Base-by-base conservation (phyloP, 2,797 vertebrate genomes). In the Eutrigla gurnardus region DNA sequence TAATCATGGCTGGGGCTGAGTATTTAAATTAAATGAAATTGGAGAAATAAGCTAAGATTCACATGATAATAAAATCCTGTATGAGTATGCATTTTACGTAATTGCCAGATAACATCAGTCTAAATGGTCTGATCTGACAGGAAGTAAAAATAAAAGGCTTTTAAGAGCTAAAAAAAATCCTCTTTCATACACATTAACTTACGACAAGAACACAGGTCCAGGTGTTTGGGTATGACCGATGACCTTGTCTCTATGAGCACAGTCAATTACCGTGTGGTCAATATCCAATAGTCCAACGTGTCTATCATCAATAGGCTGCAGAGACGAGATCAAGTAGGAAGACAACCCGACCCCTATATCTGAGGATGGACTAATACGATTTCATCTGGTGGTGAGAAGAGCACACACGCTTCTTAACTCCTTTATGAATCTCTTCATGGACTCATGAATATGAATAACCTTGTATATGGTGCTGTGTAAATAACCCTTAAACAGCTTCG, bases 261-360 rank as follows among this genome's bases (percentile, higher is more conserved):
- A 77, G 64, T 81, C 83, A 85, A 71, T 90, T 84, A 81, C 62
- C 58, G 18, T 14, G 33, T 71, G 76, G 72, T 88, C 88, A 88
- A 81, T 84, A 74, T 62, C 72, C 65, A 65, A 60, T 73, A 15
- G 11, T 76, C 71, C 69, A 25, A 67, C 42, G 14, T 33, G 39
- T 58, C 46, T 75, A 45, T 17, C 73, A 88, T 87, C 72, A 36
- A 84, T 87, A 70, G 17, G 9, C 55, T 25, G 50, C 13, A 46
- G 46, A 58, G 71, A 67, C n/a, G 5, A 75, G 60, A 81, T 81
- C 65, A 53, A 65, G 43, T 79, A 46, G 57, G 77, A 76, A 83
- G 35, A 69, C 64, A 47, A 40, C 70, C 71, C 68, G 64, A 78
- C 65, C 77, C 53, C 17, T 14, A 53, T 18, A 53, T 18, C 49